phyloP scores from a whole-genome alignment of 2,888 invertebrate species.

The Metopia argyrocephala region DNA sequence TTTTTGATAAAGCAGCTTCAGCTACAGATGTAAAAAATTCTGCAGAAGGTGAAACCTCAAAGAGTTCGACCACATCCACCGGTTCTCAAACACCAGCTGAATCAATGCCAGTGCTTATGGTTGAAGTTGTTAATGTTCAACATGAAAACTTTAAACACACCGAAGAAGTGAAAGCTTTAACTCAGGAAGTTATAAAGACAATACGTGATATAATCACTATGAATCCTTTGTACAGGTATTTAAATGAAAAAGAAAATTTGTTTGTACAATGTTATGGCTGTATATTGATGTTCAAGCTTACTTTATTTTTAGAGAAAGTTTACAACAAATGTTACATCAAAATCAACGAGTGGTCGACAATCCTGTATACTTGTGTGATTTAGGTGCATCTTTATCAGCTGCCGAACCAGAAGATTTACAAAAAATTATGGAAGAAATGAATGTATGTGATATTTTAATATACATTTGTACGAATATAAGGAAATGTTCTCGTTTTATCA shows the following conservation, averaged over 20 bases:
- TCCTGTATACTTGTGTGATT: conserved; percentile 97
- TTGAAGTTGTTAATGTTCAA: conserved; percentile 94
- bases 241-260: background rate
- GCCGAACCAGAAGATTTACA: conserved; percentile 95
- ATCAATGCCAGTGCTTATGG: conserved; percentile 87
- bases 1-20: conserved; percentile 72
- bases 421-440: conserved; percentile 94
- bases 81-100: conserved; percentile 15
- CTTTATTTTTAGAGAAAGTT: conserved; percentile 85
- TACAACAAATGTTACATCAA: conserved; percentile 98
- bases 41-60: conserved; percentile 3
- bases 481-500: background rate
- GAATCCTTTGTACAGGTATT: conserved; percentile 92
- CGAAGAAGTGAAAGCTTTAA: conserved; percentile 97
- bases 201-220: conserved; percentile 97
- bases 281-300: background rate
- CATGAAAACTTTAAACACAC: conserved; percentile 93
- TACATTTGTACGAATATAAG: too few species aligned
- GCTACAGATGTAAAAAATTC: conserved; percentile 1
- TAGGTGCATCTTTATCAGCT: conserved; percentile 96
- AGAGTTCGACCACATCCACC: conserved; percentile 8
- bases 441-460: conserved; percentile 85
- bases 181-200: conserved; percentile 97
- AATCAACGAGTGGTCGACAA: conserved; percentile 98
- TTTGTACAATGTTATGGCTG: conserved; percentile 3